Evolutionary conservation across 1,140 invertebrate genomes (phyloP), one percentile per base, ranked within the genome.

Genomic region (Rhyzopertha dominica): DNA sequence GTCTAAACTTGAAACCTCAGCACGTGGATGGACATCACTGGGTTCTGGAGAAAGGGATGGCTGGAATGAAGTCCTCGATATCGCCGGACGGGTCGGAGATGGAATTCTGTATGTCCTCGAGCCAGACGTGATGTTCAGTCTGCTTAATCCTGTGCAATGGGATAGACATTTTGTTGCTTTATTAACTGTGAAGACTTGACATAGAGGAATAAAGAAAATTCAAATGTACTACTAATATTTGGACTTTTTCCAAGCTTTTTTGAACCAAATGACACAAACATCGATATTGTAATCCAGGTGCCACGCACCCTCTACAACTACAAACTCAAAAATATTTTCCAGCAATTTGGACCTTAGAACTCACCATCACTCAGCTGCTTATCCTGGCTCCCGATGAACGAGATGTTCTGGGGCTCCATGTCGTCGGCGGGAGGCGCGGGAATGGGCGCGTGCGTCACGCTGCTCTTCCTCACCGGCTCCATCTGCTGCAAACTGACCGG

Each of bases 371-470:
- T 59, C n/a, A 63, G 47, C 22, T 67, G 59, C 36, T 70, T 69
- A 45, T 71, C 67, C 20, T 47, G 45, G 19, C 3, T 82, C 66
- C 87, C 88, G 54, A 91, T 91, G 61, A 92, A 94, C 20, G 88
- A 92, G 53, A 92, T 90, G 72, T 86, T 90, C 67, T 93, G 89
- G 5, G 89, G 89, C 59, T 90, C 88, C 85, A 90, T 88, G 54
- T 88, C 85, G 63, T 87, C 85, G 29, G 75, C 76, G 54, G 82
- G 68, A 47, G 83, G 79, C 43, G 78, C 73, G 43, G 78, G 76
- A 36, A 82, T 72, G 8, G 78, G 75, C 8, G 74, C 73, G 48
- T 82, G 79, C 8, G 74, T 68, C 4, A 72, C 60, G 54, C 68
- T 67, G 32, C 49, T 66, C 48, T 72, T 69, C 35, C 58, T 20